A percentile compares a stretch with the other conserved stretches of the same genome.
Evolutionary conservation across 2,113 vertebrate genomes (phyloP).

Genomic region (Nycticebus coucang): DNA sequence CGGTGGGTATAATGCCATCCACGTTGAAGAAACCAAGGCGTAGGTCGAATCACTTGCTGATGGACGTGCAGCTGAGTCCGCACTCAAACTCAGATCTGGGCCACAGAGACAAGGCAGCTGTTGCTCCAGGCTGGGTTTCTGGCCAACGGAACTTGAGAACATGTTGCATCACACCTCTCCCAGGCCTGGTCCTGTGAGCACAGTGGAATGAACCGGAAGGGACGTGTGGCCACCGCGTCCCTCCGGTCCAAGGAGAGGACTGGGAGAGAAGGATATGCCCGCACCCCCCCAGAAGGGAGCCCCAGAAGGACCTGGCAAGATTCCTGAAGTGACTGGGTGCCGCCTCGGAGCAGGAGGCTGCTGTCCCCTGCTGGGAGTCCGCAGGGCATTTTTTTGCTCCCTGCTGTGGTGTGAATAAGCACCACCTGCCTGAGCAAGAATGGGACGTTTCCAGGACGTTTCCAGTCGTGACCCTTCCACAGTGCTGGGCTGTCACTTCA

Average conservation of each 20-base stretch:
- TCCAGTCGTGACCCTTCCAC: rapidly evolving
- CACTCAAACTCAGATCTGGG: background rate
- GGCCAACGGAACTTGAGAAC: background rate
- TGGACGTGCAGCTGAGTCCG: background rate
- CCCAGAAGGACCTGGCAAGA: rapidly evolving
- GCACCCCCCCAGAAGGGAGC: background rate
- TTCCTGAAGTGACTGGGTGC: background rate
- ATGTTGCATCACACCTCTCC: background rate
- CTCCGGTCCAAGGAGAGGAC: rapidly evolving
- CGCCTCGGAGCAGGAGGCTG: background rate
- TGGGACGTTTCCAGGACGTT: rapidly evolving
- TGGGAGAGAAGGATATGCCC: background rate
- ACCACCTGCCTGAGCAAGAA: background rate
- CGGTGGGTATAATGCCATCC: background rate
- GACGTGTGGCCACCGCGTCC: rapidly evolving
- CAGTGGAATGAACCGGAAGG: background rate
- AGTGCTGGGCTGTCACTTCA: background rate
- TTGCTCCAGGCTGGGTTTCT: background rate
- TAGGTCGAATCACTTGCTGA: background rate
- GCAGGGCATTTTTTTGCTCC: background rate
- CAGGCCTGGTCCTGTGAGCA: rapidly evolving
- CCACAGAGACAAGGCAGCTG: background rate
- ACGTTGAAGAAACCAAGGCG: background rate
- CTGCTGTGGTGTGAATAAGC: background rate
- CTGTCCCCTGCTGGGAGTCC: background rate